Evolutionary conservation across 2,888 invertebrate genomes (phyloP).

Genomic region (Nephrotoma flavescens): DNA sequence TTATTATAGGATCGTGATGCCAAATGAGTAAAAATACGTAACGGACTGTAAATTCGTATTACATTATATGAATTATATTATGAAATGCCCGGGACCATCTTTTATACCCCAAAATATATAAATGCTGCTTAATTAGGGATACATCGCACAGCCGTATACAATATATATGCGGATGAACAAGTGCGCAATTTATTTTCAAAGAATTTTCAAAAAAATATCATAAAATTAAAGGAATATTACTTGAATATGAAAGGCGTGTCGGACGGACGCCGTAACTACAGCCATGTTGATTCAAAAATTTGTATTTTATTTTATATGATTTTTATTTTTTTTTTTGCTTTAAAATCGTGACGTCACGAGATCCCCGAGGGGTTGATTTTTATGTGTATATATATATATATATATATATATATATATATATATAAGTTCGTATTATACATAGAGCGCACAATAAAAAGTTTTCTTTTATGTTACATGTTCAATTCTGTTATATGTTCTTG

Average conservation of each 20-base stretch:
- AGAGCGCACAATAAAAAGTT: neutral
- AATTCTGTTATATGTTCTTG: neutral
- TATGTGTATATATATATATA: neutral
- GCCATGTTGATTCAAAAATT: neutral
- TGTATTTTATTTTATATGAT: neutral
- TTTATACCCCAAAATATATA: neutral
- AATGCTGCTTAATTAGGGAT: neutral
- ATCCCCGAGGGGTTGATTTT: conserved; percentile 7
- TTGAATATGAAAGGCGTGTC: conserved; percentile 3
- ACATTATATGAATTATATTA: neutral
- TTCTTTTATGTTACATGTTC: neutral
- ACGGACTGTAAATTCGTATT: neutral
- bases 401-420: neutral
- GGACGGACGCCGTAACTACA: conserved; percentile 5
- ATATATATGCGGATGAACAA: neutral
- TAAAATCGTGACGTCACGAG: conserved; percentile 9
- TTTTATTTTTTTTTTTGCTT: neutral
- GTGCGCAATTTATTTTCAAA: neutral
- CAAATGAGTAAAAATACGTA: neutral
- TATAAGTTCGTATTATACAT: neutral
- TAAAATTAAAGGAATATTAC: neutral
- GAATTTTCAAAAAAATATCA: neutral
- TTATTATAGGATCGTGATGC: neutral
- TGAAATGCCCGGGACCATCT: neutral
- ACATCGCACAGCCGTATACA: neutral